phyloP scores from a whole-genome alignment of 1,140 invertebrate species.

The Zelostemma sp. region DNA sequence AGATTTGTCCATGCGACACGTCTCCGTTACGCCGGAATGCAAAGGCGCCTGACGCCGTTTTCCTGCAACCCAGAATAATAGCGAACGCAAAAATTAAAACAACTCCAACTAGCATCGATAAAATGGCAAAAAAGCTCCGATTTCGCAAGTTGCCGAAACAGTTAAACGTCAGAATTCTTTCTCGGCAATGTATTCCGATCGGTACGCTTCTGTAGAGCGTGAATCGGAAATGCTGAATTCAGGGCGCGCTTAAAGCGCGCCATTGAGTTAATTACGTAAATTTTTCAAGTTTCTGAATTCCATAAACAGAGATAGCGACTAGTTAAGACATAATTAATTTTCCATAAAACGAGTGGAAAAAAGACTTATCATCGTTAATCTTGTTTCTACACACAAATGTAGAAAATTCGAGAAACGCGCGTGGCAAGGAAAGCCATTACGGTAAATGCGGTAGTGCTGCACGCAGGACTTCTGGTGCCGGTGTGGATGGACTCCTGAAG shows the following conservation, averaged over 20 bases:
- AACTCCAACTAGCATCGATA: too few species aligned
- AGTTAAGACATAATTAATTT: background rate
- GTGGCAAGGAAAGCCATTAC: slow-evolving; percentile 45
- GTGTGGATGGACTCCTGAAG: slow-evolving; percentile 48
- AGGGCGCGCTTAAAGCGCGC: background rate
- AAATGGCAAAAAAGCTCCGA: background rate
- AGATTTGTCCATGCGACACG: slow-evolving; percentile 35
- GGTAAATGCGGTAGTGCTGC: slow-evolving; percentile 37
- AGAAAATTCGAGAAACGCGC: slow-evolving; percentile 44
- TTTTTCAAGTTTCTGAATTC: background rate
- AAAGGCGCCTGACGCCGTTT: slow-evolving; percentile 50
- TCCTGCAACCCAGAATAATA: slow-evolving; percentile 38
- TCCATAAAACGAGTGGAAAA: background rate
- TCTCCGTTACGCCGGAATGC: slow-evolving; percentile 41
- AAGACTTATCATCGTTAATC: background rate
- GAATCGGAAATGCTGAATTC: background rate
- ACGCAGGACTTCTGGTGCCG: slow-evolving; percentile 37
- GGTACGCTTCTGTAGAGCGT: background rate
- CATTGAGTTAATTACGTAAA: background rate
- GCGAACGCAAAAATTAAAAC: slow-evolving; percentile 36
- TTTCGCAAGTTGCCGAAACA: too few species aligned
- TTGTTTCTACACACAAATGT: slow-evolving; percentile 14
- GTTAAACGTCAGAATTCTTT: too few species aligned
- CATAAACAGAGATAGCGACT: background rate
- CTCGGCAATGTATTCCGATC: background rate